A percentile compares a stretch with the other conserved stretches of the same genome.
Conservation (phyloP, 2,113 vertebrate species). For the Pampusana beccarii region DNA sequence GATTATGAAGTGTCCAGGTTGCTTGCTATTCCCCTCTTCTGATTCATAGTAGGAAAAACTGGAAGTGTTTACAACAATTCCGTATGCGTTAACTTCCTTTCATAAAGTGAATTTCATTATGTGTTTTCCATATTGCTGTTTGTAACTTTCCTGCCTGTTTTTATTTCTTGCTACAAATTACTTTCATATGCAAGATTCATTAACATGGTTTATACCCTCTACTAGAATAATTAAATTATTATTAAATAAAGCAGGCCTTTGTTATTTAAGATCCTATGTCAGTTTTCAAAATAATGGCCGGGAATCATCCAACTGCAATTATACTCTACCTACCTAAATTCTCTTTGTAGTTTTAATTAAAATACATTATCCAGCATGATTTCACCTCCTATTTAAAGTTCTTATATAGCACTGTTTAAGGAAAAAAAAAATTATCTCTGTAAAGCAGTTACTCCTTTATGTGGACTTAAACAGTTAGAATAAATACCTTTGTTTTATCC, state of each 20-base stretch:
- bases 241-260: conserved; percentile 37
- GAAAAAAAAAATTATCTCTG: background rate
- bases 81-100: background rate
- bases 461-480: background rate
- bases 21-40: background rate
- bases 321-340: conserved; percentile 26
- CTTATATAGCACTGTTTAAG: background rate
- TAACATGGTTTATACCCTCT: background rate
- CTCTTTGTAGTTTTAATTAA: conserved; percentile 67
- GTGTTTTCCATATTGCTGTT: background rate
- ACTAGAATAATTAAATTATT: conserved; percentile 41
- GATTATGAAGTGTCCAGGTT: background rate
- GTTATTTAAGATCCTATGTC: conserved; percentile 20
- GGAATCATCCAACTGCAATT: conserved; percentile 47
- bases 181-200: conserved; percentile 11
- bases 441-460: background rate
- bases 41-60: background rate
- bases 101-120: background rate
- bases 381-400: conserved; percentile 46
- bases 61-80: background rate
- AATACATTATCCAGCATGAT: conserved; percentile 21
- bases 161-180: background rate
- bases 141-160: background rate
- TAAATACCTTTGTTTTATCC: background rate
- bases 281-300: conserved; percentile 45